Base-by-base conservation (phyloP, 2,113 vertebrate species). In the Serranochromis macrocephalus region DNA sequence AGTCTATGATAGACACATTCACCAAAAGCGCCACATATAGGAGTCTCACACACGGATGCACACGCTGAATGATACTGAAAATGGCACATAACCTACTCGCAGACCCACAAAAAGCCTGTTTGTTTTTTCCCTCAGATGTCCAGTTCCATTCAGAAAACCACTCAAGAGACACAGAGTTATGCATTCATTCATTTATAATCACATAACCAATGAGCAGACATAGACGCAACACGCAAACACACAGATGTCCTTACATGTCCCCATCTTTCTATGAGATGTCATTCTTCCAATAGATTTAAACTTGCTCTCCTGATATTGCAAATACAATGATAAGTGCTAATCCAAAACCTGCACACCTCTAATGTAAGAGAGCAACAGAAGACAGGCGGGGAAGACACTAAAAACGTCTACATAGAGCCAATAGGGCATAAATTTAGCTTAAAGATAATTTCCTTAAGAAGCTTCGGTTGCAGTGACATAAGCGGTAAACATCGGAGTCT, bases 71-170 rank as follows among this genome's bases (percentile, higher is more conserved):
- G 33, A 57, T 4, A 55, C 26, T 24, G 12, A 26, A 26, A 81
- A 47, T 3, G 31, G 8, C 24, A 49, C 7, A 73, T 29, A 73
- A 17, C 14, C 57, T 4, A 54, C 11, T 82, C 19, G 11, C 8
- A 73, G 49, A 81, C 13, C 2, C 5, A 84, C 29, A 80, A 73
- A 82, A 80, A 57, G 75, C 53, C 13, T 12, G 47, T 75, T 86
- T 85, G 54, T 57, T 86, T 85, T 4, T 89, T 80, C 81, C 36
- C 58, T 17, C 12, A 4, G 24, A 68, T 51, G 66, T 42, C 79
- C 66, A 19, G 31, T 14, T 84, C 9, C 66, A 91, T 82, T 87
- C 75, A 83, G 40, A 38, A 73, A 83, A 89, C 49, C 54, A 87
- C 87, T 89, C 51, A 68, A 51, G 38, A 68, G 42, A 84, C 38